These are phyloP conservation scores for Zoanthus sansibaricus DNA, from an alignment of 92 coral and sea anemone species.

Conservation along the genomic window DNA sequence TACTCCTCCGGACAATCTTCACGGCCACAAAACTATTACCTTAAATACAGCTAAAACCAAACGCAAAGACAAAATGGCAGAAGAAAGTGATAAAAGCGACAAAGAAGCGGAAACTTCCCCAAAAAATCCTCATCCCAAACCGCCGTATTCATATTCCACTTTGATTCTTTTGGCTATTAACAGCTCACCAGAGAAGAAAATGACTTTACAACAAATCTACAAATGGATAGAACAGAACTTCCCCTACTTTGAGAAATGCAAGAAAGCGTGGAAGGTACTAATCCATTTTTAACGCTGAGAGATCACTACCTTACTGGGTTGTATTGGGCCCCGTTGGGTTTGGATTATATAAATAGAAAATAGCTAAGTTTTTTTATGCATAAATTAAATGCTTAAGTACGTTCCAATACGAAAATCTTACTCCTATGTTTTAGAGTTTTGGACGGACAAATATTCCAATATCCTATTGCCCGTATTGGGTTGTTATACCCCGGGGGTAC, in stretches of 20 bases:
- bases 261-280: slow-evolving; percentile 98
- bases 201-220: slow-evolving; percentile 96
- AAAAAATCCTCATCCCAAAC: slow-evolving; percentile 86
- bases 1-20: slow-evolving; percentile 75
- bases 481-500: not conserved
- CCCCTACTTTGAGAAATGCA: slow-evolving; percentile 88
- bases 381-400: no score
- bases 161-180: slow-evolving; percentile 95
- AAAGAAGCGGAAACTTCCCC: slow-evolving; percentile 32
- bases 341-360: no score
- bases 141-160: slow-evolving; percentile 96
- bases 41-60: not conserved
- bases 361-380: no score
- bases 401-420: no score
- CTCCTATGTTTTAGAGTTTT: no score
- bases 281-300: slow-evolving; percentile 33
- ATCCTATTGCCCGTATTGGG: slow-evolving; percentile 73
- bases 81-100: not conserved
- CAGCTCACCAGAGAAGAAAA: slow-evolving; percentile 89
- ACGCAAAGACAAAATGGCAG: slow-evolving; percentile 2
- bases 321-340: no score
- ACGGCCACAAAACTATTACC: slow-evolving; percentile 9
- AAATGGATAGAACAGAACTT: slow-evolving; percentile 92
- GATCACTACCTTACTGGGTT: no score
- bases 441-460: no score